Base-by-base conservation (phyloP, 2,797 vertebrate genomes). In the Tragopan temminckii region DNA sequence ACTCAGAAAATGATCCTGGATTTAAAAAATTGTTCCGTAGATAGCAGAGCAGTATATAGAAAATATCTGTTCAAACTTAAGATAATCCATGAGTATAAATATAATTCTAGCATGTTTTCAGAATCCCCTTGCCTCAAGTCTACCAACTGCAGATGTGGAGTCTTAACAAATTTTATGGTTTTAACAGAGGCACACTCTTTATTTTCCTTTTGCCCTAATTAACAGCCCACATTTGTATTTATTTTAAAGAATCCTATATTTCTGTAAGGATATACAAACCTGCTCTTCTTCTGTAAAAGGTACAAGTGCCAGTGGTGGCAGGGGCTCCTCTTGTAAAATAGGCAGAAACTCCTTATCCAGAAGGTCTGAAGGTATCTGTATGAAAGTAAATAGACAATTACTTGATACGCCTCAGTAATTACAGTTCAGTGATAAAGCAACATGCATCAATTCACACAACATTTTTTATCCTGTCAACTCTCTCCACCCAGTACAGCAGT, bases 201-300 rank as follows among this genome's bases (percentile, higher is more conserved):
- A 31, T 33, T 74, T 43, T 31, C 15, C 13, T 25, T 66, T 90
- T 46, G 29, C 11, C 18, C 29, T 35, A 46, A 63, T 9, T 9
- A 13, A 38, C 18, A 42, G 8, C 13, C 40, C 33, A 16, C 24
- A 10, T 25, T n/a, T 13, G 3, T 21, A 20, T 29, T 10, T 53
- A 36, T 45, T 66, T 46, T 38, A 17, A 31, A n/a, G 8, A 36
- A 21, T 18, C 40, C 15, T n/a, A 19, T 42, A 21, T 16, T 36
- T n/a, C 20, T 38, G 8, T 64, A 15, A 84, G 43, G 16, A 77
- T 50, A 77, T 50, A 98, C 97, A 88, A 92, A 99, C 99, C 99
- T 99, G 99, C 97, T 99, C 99, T 97, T 99, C 99, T 97, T 99
- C 99, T 98, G 99, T 99, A 98, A 99, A 99, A 95, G 99, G 98